phyloP scores from a whole-genome alignment of 2,888 invertebrate genomes.

The Pristionchus mayeri region DNA sequence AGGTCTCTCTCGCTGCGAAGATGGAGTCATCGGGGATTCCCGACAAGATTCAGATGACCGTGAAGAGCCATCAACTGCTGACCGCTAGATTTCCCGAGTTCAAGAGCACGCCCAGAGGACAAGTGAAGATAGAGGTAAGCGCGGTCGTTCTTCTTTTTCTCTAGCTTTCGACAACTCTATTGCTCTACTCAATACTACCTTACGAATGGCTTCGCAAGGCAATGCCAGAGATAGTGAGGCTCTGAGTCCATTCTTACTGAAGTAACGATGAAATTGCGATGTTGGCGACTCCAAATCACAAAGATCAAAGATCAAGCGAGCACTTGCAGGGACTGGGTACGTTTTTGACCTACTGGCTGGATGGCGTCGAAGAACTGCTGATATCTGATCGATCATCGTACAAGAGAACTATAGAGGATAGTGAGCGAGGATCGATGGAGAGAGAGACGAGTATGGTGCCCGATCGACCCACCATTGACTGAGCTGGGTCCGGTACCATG shows the following conservation, averaged over 20 bases:
- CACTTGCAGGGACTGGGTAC: slow-evolving; percentile 65
- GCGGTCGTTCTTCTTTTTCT: no score
- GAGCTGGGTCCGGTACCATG: no score
- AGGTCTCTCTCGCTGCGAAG: slow-evolving; percentile 73
- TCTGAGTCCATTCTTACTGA: no score
- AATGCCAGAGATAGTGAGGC: no score
- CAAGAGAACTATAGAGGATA: slow-evolving; percentile 30
- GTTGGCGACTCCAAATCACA: no score
- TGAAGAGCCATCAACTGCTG: slow-evolving; percentile 67
- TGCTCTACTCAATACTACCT: no score
- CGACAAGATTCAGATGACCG: slow-evolving; percentile 72
- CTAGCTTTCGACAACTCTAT: no score
- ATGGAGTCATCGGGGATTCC: slow-evolving; percentile 73
- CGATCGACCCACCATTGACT: slow-evolving; percentile 16
- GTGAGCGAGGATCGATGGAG: slow-evolving; percentile 4
- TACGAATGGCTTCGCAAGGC: no score
- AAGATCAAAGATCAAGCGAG: neutral
- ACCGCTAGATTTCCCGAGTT: slow-evolving; percentile 70
- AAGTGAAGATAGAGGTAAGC: slow-evolving; percentile 61
- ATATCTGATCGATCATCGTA: slow-evolving; percentile 14
- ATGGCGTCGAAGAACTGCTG: slow-evolving; percentile 60
- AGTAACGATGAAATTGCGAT: no score
- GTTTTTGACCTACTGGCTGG: slow-evolving; percentile 72
- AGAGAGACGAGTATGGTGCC: slow-evolving; percentile 11
- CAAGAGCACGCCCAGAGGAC: slow-evolving; percentile 61